A percentile compares a stretch with the other conserved stretches of the same genome.
Evolutionary conservation across 2,888 invertebrate species (phyloP).

Genomic region (Platypus cylindrus): DNA sequence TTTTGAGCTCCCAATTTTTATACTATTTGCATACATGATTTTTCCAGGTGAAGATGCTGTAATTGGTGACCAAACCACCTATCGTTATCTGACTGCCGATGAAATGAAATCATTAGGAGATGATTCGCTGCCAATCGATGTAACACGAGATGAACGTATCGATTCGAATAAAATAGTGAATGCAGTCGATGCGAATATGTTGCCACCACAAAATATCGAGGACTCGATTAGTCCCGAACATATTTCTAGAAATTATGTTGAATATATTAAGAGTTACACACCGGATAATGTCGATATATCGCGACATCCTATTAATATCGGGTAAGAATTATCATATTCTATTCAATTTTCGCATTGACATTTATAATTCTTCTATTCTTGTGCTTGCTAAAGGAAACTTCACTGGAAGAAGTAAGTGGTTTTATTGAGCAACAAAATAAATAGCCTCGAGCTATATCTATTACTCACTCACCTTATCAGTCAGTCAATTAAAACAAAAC

Average conservation of each 20-base stretch:
- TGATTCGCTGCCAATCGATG: constrained; percentile 86
- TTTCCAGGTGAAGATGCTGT: constrained; percentile 77
- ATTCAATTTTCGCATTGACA: constrained; percentile 1
- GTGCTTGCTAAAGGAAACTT: constrained; percentile 58
- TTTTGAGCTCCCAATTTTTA: too few species aligned
- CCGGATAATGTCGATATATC: constrained; percentile 45
- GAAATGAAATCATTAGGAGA: constrained; percentile 93
- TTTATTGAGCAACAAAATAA: too few species aligned
- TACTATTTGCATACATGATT: not conserved
- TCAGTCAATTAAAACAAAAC: too few species aligned
- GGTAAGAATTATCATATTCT: constrained; percentile 37
- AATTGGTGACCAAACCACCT: constrained; percentile 78
- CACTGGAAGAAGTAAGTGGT: constrained; percentile 91
- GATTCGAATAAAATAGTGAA: constrained; percentile 51
- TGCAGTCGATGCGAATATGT: constrained; percentile 35
- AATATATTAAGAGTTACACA: constrained; percentile 42
- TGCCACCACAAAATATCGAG: constrained; percentile 45
- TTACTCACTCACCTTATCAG: too few species aligned
- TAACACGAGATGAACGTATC: constrained; percentile 78
- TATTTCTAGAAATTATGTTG: constrained; percentile 37
- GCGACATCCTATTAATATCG: constrained; percentile 48
- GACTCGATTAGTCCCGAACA: constrained; percentile 52
- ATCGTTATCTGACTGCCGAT: constrained; percentile 85
- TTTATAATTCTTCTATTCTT: constrained; percentile 16
- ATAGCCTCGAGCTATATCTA: too few species aligned